phyloP scores from a whole-genome alignment of 1,140 invertebrate genomes.

The Drosophila insularis region DNA sequence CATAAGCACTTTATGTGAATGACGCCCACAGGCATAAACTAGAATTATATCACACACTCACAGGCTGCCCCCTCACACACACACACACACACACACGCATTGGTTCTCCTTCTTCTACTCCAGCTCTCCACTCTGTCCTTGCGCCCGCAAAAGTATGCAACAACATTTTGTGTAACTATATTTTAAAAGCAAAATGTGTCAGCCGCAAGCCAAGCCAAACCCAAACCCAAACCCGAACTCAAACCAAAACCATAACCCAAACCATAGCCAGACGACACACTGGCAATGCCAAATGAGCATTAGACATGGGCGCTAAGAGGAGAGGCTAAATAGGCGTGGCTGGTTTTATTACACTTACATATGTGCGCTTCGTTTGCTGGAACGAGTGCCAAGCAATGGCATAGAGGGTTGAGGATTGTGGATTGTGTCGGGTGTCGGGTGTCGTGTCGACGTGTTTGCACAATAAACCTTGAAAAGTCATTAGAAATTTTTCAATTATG shows the following conservation, averaged over 20 bases:
- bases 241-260: slow-evolving; percentile 25
- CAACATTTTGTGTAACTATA: slow-evolving; percentile 58
- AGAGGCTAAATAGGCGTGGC: slow-evolving; percentile 22
- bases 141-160: slow-evolving; percentile 57
- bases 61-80: slow-evolving; percentile 19
- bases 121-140: slow-evolving; percentile 16
- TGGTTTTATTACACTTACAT: slow-evolving; percentile 35
- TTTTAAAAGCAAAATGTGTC: slow-evolving; percentile 63
- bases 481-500: slow-evolving; percentile 76
- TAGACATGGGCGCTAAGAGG: slow-evolving; percentile 31
- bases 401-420: not conserved
- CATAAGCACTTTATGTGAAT: slow-evolving; percentile 77
- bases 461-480: slow-evolving; percentile 73
- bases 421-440: slow-evolving; percentile 6
- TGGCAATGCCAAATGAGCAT: slow-evolving; percentile 47
- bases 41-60: slow-evolving; percentile 66
- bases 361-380: slow-evolving; percentile 1
- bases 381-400: not conserved
- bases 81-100: slow-evolving; percentile 30
- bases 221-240: slow-evolving; percentile 29
- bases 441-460: slow-evolving; percentile 53
- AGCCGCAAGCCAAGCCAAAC: slow-evolving; percentile 37
- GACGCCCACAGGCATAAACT: slow-evolving; percentile 72
- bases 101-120: slow-evolving; percentile 24
- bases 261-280: slow-evolving; percentile 15